A percentile compares a stretch with the other conserved stretches of the same genome.
Conservation (phyloP, 2,888 invertebrate genomes). For the Stenodema calcarata region DNA sequence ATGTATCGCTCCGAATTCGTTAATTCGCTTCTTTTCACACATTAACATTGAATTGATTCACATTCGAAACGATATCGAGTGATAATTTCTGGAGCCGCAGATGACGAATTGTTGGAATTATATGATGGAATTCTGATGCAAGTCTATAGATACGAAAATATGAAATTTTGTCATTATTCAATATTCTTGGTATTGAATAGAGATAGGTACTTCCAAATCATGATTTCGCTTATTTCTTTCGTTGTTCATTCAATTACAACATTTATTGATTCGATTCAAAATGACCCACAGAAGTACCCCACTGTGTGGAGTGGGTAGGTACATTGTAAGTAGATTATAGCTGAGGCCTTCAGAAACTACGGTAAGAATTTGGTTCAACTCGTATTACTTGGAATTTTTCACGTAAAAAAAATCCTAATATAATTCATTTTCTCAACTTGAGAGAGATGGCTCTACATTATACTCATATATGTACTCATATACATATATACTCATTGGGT, state of each 20-base stretch:
- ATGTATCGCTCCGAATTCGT: neutral
- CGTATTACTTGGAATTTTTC: too few relatives aligned
- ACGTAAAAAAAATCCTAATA: too few relatives aligned
- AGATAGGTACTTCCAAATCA: neutral
- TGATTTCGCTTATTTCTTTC: neutral
- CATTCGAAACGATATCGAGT: neutral
- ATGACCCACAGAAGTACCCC: neutral
- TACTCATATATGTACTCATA: too few relatives aligned
- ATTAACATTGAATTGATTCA: neutral
- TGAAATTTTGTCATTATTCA: neutral
- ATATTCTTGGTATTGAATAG: neutral
- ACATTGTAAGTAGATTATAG: neutral
- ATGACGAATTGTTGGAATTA: neutral
- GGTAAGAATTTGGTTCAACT: too few relatives aligned
- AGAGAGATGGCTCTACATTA: too few relatives aligned
- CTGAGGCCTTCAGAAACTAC: neutral
- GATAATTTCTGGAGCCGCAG: neutral
- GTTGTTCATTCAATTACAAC: neutral
- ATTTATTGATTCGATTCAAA: neutral
- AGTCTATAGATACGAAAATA: neutral
- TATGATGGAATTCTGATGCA: neutral
- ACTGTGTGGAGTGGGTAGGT: neutral
- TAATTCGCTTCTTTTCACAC: neutral
- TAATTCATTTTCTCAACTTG: too few relatives aligned
- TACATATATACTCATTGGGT: too few relatives aligned